Evolutionary conservation across 2,113 vertebrate genomes (phyloP).

Genomic region (Colinus virginianus): DNA sequence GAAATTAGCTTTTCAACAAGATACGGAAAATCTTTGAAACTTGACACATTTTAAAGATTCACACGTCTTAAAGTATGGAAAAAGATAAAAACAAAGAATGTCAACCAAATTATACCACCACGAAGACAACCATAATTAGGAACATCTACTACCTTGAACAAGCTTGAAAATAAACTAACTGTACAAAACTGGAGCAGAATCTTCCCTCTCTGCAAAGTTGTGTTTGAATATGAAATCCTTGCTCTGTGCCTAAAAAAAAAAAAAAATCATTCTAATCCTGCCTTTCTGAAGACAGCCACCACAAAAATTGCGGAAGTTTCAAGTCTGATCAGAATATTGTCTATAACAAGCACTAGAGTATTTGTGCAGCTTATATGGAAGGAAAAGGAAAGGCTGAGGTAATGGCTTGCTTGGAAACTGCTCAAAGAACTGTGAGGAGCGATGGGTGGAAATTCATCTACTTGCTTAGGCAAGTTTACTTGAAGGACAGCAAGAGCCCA

Average conservation of each 20-base stretch:
- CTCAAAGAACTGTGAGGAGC: not conserved
- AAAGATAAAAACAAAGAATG: not conserved
- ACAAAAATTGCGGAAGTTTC: not conserved
- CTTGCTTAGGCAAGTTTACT: not conserved
- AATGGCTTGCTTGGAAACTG: not conserved
- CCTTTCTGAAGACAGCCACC: not conserved
- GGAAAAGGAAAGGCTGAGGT: conserved; percentile 14
- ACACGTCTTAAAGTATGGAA: not conserved
- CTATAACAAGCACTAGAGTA: not conserved
- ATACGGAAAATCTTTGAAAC: not conserved
- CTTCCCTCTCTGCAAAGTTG: not conserved
- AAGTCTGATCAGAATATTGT: not conserved
- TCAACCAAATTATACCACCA: not conserved
- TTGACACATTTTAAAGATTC: not conserved
- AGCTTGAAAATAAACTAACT: not conserved
- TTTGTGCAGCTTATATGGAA: not conserved
- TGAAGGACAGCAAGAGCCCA: not conserved
- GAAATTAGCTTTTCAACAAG: not conserved
- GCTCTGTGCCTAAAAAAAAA: not conserved
- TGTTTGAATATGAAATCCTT: not conserved
- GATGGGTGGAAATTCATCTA: not conserved
- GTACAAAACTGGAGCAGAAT: not conserved
- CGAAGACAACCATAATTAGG: not conserved
- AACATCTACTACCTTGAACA: not conserved
- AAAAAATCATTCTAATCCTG: not conserved